Evolutionary conservation across 2,888 invertebrate species (phyloP).

Genomic region (Deroplatys truncata): DNA sequence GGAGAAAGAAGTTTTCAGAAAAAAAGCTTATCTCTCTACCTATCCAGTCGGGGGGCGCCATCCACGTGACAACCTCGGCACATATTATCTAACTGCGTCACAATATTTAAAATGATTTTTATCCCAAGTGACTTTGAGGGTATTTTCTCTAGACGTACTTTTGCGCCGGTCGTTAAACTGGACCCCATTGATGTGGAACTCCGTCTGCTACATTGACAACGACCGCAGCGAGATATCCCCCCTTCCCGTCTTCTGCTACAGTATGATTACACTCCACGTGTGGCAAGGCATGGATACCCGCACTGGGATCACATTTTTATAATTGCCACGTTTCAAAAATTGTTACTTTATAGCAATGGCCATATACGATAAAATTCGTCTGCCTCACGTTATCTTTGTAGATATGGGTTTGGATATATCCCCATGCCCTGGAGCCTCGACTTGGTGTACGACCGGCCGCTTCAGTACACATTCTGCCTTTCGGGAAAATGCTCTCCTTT

Average conservation of each 20-base stretch:
- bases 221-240: no score
- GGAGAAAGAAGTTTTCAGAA: no score
- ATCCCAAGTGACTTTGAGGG: no score
- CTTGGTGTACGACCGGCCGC: background rate
- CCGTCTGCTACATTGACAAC: background rate
- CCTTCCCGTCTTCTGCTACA: background rate
- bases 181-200: background rate
- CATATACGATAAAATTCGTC: background rate
- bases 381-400: background rate
- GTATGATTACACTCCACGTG: background rate
- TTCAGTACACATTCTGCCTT: background rate
- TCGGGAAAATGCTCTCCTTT: background rate
- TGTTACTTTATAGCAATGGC: constrained; percentile 1
- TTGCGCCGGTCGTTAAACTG: no score
- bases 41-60: no score
- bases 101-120: no score
- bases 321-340: constrained; percentile 15
- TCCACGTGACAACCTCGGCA: no score
- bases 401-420: background rate
- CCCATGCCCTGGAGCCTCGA: no score
- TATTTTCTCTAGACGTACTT: no score
- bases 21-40: no score
- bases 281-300: background rate
- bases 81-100: no score
- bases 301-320: constrained; percentile 5